These are phyloP conservation scores for Thalassaphorura encarpata DNA, from an alignment of 1,140 invertebrate genomes.

Conservation along the genomic window DNA sequence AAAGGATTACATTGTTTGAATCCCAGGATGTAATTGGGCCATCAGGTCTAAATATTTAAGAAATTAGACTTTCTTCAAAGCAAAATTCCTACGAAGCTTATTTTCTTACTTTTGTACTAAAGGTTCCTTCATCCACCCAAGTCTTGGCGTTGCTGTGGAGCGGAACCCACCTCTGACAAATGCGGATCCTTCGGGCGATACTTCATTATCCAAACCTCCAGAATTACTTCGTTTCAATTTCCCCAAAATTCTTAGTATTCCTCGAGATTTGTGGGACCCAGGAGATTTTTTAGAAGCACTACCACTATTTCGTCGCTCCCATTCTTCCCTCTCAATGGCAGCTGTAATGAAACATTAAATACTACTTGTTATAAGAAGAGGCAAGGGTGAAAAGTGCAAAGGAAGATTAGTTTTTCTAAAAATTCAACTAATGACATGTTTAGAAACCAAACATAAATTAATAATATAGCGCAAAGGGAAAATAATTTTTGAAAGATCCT, in stretches of 20 bases:
- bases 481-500: too few relatives aligned
- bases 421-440: not conserved
- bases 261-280: constrained; percentile 23
- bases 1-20: constrained; percentile 70
- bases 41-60: constrained; percentile 41
- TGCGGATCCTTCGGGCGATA: constrained; percentile 38
- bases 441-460: not conserved
- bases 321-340: constrained; percentile 14
- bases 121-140: constrained; percentile 51
- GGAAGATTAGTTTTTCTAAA: not conserved
- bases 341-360: not conserved
- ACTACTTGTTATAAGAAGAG: not conserved
- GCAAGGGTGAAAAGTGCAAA: constrained; percentile 4
- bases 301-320: constrained; percentile 7
- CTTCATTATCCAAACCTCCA: constrained; percentile 54
- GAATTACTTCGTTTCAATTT: constrained; percentile 60
- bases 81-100: not conserved
- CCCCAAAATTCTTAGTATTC: constrained; percentile 28
- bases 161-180: constrained; percentile 58
- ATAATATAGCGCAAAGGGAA: too few relatives aligned
- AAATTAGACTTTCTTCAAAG: not conserved
- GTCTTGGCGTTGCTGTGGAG: constrained; percentile 62
- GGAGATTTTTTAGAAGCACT: not conserved
- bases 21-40: constrained; percentile 66
- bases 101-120: constrained; percentile 23